Conservation (phyloP, 2,797 vertebrate genomes). For the Nannoperca obscura region DNA sequence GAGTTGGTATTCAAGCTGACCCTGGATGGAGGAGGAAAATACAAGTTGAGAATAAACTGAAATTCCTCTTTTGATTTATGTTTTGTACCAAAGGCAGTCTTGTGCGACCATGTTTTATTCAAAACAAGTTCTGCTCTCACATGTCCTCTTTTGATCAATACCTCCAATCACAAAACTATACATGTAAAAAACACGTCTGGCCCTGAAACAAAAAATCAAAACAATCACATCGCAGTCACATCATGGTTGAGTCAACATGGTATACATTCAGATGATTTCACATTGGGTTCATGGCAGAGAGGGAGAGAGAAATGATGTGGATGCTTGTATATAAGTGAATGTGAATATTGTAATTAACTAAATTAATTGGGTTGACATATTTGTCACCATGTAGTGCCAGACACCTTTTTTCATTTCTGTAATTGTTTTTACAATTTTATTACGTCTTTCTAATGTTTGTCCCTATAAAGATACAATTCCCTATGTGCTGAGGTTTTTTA, state of each 20-base stretch:
- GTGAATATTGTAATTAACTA: neutral
- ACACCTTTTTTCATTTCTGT: neutral
- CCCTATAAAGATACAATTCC: neutral
- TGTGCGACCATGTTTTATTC: constrained; percentile 15
- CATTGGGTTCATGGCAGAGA: neutral
- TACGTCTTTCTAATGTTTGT: too few relatives aligned
- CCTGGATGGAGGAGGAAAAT: constrained; percentile 18
- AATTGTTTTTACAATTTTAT: too few relatives aligned
- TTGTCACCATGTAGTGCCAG: constrained; percentile 6
- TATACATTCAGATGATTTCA: neutral
- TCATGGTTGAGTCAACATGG: neutral
- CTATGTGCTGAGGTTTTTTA: neutral
- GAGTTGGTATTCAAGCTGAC: neutral
- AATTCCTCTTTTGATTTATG: constrained; percentile 46
- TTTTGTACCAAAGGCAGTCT: constrained; percentile 16
- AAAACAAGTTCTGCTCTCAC: constrained; percentile 7
- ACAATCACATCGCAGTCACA: neutral
- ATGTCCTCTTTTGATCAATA: constrained; percentile 13
- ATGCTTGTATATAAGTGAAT: neutral
- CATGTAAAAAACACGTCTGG: constrained; percentile 21
- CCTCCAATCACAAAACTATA: constrained; percentile 11
- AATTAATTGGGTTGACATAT: constrained; percentile 19
- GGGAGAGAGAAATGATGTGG: neutral
- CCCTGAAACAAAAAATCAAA: constrained; percentile 10
- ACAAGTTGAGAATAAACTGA: constrained; percentile 16